These are phyloP conservation scores for Gastrophryne carolinensis DNA, from an alignment of 2,797 vertebrate genomes.

Conservation along the genomic window DNA sequence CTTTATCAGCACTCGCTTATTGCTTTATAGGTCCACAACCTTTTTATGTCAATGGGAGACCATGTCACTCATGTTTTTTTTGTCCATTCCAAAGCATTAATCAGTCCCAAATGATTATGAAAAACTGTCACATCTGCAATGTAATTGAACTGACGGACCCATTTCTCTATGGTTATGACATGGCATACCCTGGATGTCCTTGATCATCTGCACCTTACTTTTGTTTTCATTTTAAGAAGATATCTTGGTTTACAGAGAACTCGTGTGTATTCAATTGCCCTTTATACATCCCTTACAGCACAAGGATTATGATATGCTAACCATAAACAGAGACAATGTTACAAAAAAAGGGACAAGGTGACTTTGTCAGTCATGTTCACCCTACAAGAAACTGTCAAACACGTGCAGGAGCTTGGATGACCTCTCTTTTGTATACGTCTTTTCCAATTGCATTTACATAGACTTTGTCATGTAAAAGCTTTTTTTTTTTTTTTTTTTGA, in stretches of 20 bases:
- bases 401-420: background rate
- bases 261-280: background rate
- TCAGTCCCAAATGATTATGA: conserved; percentile 19
- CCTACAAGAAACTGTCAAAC: background rate
- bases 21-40: conserved; percentile 24
- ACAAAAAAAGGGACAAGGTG: background rate
- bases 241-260: conserved; percentile 25
- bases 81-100: conserved; percentile 47
- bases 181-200: conserved; percentile 33
- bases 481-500: background rate
- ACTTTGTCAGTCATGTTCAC: background rate
- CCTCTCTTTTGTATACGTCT: background rate
- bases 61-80: conserved; percentile 37
- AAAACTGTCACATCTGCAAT: background rate
- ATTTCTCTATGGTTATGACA: background rate
- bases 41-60: conserved; percentile 19
- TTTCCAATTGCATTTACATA: background rate
- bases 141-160: background rate
- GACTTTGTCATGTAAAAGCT: background rate
- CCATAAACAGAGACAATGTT: background rate
- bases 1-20: conserved; percentile 24
- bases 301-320: background rate
- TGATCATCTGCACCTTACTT: conserved; percentile 28
- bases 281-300: background rate
- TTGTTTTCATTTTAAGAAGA: background rate